Conservation (phyloP, 23 tunicate species). For the Botrylloides violaceus region DNA sequence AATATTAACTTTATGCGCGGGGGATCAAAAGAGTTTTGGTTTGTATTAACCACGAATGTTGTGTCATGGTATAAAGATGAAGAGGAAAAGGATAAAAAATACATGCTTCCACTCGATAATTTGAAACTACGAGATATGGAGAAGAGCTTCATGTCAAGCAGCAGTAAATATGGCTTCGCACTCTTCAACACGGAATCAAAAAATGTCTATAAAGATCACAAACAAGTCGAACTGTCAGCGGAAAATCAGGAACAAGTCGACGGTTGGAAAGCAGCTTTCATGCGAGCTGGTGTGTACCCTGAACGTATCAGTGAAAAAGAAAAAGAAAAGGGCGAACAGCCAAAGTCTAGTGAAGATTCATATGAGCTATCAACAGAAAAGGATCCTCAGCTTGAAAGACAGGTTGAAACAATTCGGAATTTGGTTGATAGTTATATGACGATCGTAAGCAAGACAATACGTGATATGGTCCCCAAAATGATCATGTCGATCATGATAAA, state of each 20-base stretch:
- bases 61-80: constrained; percentile 97
- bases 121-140: constrained; percentile 62
- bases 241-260: constrained; percentile 83
- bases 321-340: not conserved
- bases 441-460: constrained; percentile 73
- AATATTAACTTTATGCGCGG: constrained; percentile 79
- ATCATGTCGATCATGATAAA: constrained; percentile 81
- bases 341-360: not conserved
- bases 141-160: constrained; percentile 55
- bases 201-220: constrained; percentile 92
- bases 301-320: constrained; percentile 50
- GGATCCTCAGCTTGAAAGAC: constrained; percentile 83
- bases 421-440: constrained; percentile 98
- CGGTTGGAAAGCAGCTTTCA: constrained; percentile 92
- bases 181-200: constrained; percentile 79
- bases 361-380: constrained; percentile 4
- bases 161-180: constrained; percentile 67
- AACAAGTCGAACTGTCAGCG: constrained; percentile 76
- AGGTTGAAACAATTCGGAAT: constrained; percentile 96
- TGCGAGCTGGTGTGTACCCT: constrained; percentile 95
- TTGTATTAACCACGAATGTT: constrained; percentile 75
- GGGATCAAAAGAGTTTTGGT: constrained; percentile 96
- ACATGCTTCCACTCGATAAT: constrained; percentile 64
- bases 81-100: constrained; percentile 98
- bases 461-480: constrained; percentile 83